phyloP scores from a whole-genome alignment of 2,797 vertebrate genomes.

The Gallinago stenura region DNA sequence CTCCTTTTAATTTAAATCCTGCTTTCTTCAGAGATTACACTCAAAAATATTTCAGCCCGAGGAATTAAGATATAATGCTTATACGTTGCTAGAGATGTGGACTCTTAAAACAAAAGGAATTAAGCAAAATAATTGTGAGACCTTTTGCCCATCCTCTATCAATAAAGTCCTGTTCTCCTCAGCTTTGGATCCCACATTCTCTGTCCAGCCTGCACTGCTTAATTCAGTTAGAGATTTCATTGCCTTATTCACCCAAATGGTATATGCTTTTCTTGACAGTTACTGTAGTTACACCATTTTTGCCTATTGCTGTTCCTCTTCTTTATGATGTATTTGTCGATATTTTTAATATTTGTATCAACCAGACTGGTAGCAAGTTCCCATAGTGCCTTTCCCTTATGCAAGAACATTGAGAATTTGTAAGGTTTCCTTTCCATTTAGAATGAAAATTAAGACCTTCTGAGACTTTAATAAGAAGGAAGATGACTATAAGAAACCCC shows the following conservation, averaged over 20 bases:
- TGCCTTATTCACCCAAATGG: not conserved
- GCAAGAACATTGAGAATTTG: not conserved
- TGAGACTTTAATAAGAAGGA: not conserved
- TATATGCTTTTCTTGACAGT: not conserved
- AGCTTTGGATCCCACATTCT: not conserved
- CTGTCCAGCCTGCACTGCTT: not conserved
- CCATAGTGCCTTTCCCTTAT: not conserved
- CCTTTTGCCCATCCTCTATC: not conserved
- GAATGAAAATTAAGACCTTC: not conserved
- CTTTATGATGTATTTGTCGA: not conserved
- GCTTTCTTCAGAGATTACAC: constrained; percentile 14
- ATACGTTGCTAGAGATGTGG: not conserved
- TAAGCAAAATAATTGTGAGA: not conserved
- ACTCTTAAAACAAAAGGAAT: not conserved
- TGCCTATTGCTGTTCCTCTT: not conserved
- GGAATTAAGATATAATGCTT: not conserved
- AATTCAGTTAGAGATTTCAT: not conserved
- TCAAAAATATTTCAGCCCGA: not conserved
- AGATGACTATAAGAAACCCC: not conserved
- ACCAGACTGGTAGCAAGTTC: not conserved
- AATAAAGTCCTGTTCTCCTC: not conserved
- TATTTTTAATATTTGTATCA: not conserved
- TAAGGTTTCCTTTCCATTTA: not conserved
- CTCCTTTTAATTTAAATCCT: constrained; percentile 8
- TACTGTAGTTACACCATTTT: not conserved